Evolutionary conservation across 2,797 vertebrate species (phyloP).

Genomic region (Sardinella longiceps): DNA sequence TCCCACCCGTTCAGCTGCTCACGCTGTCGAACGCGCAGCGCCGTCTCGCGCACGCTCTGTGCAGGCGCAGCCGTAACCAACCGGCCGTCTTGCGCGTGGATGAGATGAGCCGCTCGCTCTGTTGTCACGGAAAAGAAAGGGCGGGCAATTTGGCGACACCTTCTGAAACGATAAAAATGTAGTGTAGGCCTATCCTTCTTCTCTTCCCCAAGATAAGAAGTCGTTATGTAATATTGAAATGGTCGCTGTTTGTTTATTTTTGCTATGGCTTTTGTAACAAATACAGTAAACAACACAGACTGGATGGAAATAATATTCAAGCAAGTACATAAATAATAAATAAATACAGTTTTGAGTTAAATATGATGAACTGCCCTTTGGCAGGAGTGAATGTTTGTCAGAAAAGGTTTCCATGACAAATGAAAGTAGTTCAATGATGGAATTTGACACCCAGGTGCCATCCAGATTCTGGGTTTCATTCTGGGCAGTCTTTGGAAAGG

Average conservation of each 20-base stretch:
- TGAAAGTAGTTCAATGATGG: neutral
- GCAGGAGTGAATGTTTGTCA: neutral
- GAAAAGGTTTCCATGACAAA: neutral
- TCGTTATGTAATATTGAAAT: neutral
- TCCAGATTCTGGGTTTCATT: neutral
- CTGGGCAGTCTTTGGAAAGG: neutral
- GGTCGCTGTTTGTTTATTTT: neutral
- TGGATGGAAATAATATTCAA: no score
- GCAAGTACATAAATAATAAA: neutral
- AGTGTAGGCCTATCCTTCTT: neutral
- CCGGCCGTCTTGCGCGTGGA: neutral
- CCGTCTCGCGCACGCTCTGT: constrained; percentile 45
- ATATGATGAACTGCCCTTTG: neutral
- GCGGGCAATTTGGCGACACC: neutral
- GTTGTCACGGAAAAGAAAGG: neutral
- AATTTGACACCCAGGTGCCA: neutral
- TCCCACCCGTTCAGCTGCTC: constrained; percentile 60
- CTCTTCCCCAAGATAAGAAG: neutral
- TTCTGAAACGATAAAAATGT: neutral
- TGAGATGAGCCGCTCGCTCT: neutral
- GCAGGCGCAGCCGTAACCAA: constrained; percentile 33
- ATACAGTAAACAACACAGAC: no score
- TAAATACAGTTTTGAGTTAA: neutral
- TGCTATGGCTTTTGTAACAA: neutral
- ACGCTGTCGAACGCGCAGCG: constrained; percentile 66